Base-by-base conservation (phyloP, 2,113 vertebrate species). In the Pteropus alecto region DNA sequence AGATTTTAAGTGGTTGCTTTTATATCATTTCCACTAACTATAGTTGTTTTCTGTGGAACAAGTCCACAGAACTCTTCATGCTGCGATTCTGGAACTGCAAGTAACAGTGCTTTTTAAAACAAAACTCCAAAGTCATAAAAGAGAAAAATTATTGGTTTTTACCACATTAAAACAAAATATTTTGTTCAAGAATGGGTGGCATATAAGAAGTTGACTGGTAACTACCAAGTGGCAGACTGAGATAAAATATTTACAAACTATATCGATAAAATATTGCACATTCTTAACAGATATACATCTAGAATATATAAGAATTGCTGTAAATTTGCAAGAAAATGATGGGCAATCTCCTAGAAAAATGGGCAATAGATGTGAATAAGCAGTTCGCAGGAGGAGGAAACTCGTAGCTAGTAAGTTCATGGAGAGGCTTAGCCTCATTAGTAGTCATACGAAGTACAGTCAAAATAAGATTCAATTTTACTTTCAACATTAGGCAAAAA, bases 381-480 rank as follows among this genome's bases (percentile, higher is more conserved):
- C 7, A 54, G 8, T 73, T 81, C 26, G 56, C 24, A 48, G 54
- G 77, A 90, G 74, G 60, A 65, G 68, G 13, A 68, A 94, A 51
- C 51, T 28, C 63, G 10, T 1, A 63, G 10, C 30, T 51, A 60
- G 56, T 67, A 43, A 38, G n/a, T 71, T 78, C 63, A 48, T n/a
- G 15, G 63, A 71, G 76, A 77, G 8, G 28, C 6, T 65, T 48
- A 77, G 24, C 26, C 35, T 76, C 11, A 46, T 71, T 58, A 61
- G 6, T 3, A 84, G 68, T 43, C 16, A 41, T 63, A 65, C 15
- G 56, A 94, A 82, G 63, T 74, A 35, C 54, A 58, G 14, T 87
- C 58, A 54, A 87, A 90, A 81, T 43, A 87, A 48, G 63, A 60
- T 92, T 89, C 21, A 26, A 79, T 46, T 94, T 82, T 87, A 89